These are phyloP conservation scores for Esox masquinongy DNA, from an alignment of 2,797 vertebrate genomes.

Conservation along the genomic window DNA sequence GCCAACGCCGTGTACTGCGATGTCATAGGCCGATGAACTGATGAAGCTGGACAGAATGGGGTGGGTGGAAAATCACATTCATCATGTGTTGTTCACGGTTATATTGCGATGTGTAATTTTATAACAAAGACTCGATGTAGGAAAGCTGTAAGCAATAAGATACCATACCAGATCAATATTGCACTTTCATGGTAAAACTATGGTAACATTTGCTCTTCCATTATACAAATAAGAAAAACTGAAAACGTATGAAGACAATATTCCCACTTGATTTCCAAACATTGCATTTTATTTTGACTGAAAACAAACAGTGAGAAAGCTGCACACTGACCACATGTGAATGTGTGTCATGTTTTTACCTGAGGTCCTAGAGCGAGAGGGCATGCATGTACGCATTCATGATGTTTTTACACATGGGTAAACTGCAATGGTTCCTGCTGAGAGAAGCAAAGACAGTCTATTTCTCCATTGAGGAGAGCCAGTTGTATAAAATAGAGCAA, in stretches of 20 bases:
- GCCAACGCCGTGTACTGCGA: conserved; percentile 40
- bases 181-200: background rate
- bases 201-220: background rate
- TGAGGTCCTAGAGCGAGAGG: conserved; percentile 33
- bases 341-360: conserved; percentile 47
- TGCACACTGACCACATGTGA: conserved; percentile 25
- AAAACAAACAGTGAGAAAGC: background rate
- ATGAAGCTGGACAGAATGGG: conserved; percentile 39
- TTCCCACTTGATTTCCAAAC: background rate
- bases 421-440: conserved; percentile 34
- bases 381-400: conserved; percentile 34
- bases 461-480: background rate
- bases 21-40: conserved; percentile 39
- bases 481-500: background rate
- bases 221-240: conserved; percentile 3
- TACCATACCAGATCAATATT: background rate
- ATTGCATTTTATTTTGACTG: conserved; percentile 6
- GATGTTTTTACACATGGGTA: conserved; percentile 60
- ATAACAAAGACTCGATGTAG: conserved; percentile 13
- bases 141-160: conserved; percentile 11
- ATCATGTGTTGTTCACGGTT: conserved; percentile 37
- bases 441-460: conserved; percentile 17
- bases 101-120: conserved; percentile 18
- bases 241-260: conserved; percentile 1
- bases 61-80: conserved; percentile 52